Evolutionary conservation across 2,797 vertebrate species (phyloP).

Genomic region (Melanotaenia trifasciata): DNA sequence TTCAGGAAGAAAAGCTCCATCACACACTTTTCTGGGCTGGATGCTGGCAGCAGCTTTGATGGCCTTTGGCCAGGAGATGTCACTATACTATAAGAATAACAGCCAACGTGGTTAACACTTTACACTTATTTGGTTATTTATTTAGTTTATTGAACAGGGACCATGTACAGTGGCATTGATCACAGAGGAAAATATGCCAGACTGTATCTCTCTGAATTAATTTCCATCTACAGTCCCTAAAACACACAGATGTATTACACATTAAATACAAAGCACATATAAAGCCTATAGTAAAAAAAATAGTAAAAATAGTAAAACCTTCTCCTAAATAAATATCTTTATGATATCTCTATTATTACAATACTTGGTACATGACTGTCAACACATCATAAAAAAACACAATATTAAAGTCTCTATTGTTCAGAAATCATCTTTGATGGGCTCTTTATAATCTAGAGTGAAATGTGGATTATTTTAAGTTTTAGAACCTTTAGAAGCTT

Average conservation of each 20-base stretch:
- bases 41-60: slow-evolving; percentile 8
- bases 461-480: too few species aligned
- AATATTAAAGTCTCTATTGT: neutral
- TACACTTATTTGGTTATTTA: neutral
- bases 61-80: slow-evolving; percentile 59
- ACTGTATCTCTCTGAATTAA: too few species aligned
- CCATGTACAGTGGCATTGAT: too few species aligned
- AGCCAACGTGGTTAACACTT: neutral
- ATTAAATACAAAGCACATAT: too few species aligned
- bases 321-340: neutral
- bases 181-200: too few species aligned
- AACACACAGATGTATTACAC: too few species aligned
- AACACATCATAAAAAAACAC: neutral
- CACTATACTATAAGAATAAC: slow-evolving; percentile 48
- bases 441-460: too few species aligned
- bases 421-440: neutral
- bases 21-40: neutral
- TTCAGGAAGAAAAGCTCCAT: neutral
- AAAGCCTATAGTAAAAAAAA: too few species aligned
- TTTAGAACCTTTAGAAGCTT: too few species aligned
- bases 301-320: neutral
- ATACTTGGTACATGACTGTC: neutral
- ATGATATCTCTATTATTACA: neutral
- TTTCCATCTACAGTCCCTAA: too few species aligned
- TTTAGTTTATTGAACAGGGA: too few species aligned